Percentiles rank a stretch among this genome's conserved stretches.
Conservation (phyloP, 2,888 invertebrate species). For the Plagodis dolabraria region DNA sequence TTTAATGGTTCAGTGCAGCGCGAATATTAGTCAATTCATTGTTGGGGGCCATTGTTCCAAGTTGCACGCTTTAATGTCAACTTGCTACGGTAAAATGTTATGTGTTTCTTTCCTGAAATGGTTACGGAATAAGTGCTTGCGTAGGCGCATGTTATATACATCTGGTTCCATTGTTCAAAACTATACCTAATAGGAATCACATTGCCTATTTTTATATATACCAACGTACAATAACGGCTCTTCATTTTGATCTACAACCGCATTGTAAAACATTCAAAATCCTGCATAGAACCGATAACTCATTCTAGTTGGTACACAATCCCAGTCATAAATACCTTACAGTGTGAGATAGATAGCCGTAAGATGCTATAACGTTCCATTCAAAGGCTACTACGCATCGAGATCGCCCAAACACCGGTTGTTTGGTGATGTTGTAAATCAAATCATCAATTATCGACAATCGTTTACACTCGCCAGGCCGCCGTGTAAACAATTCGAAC, state of each 20-base stretch:
- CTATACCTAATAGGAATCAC: no score
- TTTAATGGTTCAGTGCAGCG: conserved; percentile 70
- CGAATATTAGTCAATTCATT: conserved; percentile 70
- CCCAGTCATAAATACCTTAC: conserved; percentile 37
- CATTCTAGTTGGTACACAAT: conserved; percentile 33
- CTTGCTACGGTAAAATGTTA: conserved; percentile 38
- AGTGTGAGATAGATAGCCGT: conserved; percentile 47
- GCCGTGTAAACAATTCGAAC: conserved; percentile 81
- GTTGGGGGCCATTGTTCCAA: conserved; percentile 53
- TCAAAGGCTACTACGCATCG: conserved; percentile 69
- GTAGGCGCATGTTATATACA: conserved; percentile 15
- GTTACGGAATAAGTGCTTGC: conserved; percentile 11
- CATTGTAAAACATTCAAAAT: conserved; percentile 32
- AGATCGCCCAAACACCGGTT: conserved; percentile 80
- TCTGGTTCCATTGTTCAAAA: conserved; percentile 15
- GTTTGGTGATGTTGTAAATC: conserved; percentile 84
- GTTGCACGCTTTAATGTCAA: conserved; percentile 25
- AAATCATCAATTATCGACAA: conserved; percentile 84
- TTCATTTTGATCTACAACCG: conserved; percentile 22
- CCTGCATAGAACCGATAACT: conserved; percentile 32
- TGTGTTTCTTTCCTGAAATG: conserved; percentile 17
- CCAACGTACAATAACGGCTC: not conserved
- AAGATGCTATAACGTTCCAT: conserved; percentile 61
- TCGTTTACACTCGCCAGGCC: conserved; percentile 83
- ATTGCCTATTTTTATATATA: not conserved